A percentile compares a stretch with the other conserved stretches of the same genome.
Evolutionary conservation across 1,140 invertebrate species (phyloP).

Genomic region (Zaprionus kolodkinae): DNA sequence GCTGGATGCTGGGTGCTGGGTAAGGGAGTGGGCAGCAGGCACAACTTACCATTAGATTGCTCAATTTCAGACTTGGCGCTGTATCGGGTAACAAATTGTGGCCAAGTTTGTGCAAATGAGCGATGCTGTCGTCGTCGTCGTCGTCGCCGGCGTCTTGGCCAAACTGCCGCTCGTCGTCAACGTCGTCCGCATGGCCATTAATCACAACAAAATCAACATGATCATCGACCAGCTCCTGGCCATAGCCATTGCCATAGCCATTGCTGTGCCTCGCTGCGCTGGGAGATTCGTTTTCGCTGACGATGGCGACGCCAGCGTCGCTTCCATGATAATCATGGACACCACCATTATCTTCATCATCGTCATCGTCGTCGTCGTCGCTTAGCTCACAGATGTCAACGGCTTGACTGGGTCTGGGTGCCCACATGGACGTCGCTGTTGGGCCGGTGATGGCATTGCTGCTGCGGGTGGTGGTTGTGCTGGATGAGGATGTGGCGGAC

Average conservation of each 20-base stretch:
- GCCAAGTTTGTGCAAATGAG: slow-evolving; percentile 66
- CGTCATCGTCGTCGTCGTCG: slow-evolving; percentile 44
- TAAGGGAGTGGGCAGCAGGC: slow-evolving; percentile 8
- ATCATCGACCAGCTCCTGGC: slow-evolving; percentile 75
- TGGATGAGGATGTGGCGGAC: slow-evolving; percentile 74
- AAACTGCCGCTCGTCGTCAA: slow-evolving; percentile 28
- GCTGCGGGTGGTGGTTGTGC: slow-evolving; percentile 54
- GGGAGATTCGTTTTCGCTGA: slow-evolving; percentile 27
- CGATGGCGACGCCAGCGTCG: slow-evolving; percentile 54
- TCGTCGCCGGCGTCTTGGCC: slow-evolving; percentile 14
- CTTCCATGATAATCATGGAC: slow-evolving; percentile 40
- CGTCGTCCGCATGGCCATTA: slow-evolving; percentile 64
- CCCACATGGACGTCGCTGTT: slow-evolving; percentile 36
- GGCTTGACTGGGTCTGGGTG: slow-evolving; percentile 44
- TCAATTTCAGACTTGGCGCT: slow-evolving; percentile 83
- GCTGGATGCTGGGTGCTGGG: not conserved
- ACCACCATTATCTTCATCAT: slow-evolving; percentile 26
- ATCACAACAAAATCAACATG: slow-evolving; percentile 80
- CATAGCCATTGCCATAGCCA: slow-evolving; percentile 24
- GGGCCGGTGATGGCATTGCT: slow-evolving; percentile 24
- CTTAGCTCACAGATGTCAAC: slow-evolving; percentile 78
- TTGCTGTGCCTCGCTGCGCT: slow-evolving; percentile 22
- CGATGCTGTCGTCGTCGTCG: no score
- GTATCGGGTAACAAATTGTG: slow-evolving; percentile 82
- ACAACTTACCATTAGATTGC: slow-evolving; percentile 84